phyloP scores from a whole-genome alignment of 2,888 invertebrate species.

The Cordylochernes scorpioides region DNA sequence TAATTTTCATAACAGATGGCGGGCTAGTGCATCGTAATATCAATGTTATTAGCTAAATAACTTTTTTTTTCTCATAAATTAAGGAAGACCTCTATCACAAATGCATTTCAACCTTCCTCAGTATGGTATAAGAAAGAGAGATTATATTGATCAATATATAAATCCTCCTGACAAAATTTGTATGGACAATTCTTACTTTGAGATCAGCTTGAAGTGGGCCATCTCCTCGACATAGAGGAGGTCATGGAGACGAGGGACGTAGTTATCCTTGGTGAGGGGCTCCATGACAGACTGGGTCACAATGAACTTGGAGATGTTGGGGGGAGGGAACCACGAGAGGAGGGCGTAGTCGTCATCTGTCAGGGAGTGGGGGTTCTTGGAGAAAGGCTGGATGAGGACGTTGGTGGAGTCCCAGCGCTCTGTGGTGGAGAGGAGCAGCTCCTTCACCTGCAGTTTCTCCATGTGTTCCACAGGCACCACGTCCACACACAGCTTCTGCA shows the following conservation, averaged over 20 bases:
- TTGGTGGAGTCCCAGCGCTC: constrained; percentile 34
- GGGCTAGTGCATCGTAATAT: no score
- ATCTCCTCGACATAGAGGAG: constrained; percentile 47
- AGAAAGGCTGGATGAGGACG: constrained; percentile 26
- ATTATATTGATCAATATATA: no score
- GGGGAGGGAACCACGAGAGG: constrained; percentile 35
- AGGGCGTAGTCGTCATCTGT: constrained; percentile 25
- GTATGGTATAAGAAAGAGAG: no score
- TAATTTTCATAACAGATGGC: no score
- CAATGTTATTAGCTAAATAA: no score
- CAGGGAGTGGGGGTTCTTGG: constrained; percentile 15
- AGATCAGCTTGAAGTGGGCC: constrained; percentile 36
- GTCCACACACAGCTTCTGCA: constrained; percentile 36
- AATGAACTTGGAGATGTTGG: constrained; percentile 35
- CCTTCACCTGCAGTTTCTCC: constrained; percentile 17
- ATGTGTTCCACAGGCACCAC: constrained; percentile 39
- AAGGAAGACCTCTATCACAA: no score
- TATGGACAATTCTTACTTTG: constrained; percentile 20
- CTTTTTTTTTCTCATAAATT: no score
- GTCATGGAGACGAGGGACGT: constrained; percentile 43
- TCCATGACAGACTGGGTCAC: constrained; percentile 37
- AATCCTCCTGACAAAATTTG: no score
- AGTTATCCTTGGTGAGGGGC: constrained; percentile 35
- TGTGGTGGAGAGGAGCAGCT: constrained; percentile 17
- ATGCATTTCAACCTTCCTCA: no score